Evolutionary conservation across 1,140 invertebrate species (phyloP), one percentile per base, ranked within the genome.

Genomic region (Grapholita molesta): DNA sequence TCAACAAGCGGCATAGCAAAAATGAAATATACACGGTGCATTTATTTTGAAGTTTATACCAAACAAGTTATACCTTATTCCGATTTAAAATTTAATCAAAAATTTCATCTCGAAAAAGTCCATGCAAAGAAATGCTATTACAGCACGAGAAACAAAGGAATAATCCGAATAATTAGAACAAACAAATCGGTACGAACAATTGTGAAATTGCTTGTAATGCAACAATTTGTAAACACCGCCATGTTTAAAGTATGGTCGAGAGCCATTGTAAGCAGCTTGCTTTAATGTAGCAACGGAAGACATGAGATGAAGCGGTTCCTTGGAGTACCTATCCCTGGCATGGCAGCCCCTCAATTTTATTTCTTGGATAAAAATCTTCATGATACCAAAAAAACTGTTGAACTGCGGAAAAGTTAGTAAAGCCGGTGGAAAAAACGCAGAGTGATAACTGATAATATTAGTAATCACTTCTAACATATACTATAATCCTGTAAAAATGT

Each of bases 191-290:
- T 74, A 72, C 70, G 77, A 85, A 80, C 81, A 80, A 79, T 85
- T 73, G 72, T 71, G 77, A 78, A 83, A 82, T 78, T 72, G 77
- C 70, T 75, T 77, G 78, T 75, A 83, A 83, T 79, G 80, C 78
- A 86, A 84, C 68, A 77, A 86, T 88, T 88, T 85, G 79, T 86
- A 88, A 88, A 86, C 82, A 88, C 67, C 71, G 65, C 71, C 66
- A 66, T 76, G 76, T 86, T 80, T 85, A 82, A 61, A 61, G 55
- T 80, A 83, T 83, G 79, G 61, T 75, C 64, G 73, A 73, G 76
- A 71, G 71, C 79, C 75, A 85, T 85, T 84, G 81, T 84, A 76
- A 75, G 70, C 69, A 80, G 72, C 68, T 78, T 69, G 68, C 55
- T 30, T 21, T 61, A 61, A 61, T 61, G 55, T 15, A 5, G n/a